A percentile compares a stretch with the other conserved stretches of the same genome.
Conservation (phyloP, 2,113 vertebrate species). For the Suricata suricatta region DNA sequence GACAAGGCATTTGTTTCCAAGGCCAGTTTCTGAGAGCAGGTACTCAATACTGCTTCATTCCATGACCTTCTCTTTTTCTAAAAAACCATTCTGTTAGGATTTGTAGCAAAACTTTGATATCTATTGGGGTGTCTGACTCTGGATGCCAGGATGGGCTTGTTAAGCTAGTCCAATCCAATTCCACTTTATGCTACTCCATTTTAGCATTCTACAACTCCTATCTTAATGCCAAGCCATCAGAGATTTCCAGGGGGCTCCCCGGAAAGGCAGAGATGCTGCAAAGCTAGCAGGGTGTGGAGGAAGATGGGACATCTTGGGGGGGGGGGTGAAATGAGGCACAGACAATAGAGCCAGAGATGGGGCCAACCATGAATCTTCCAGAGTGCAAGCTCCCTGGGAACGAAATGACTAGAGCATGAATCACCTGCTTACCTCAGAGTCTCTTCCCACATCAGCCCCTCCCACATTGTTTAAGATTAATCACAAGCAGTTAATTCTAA, state of each 20-base stretch:
- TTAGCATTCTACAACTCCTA: background rate
- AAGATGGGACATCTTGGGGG: background rate
- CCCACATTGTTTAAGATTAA: constrained; percentile 56
- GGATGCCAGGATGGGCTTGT: background rate
- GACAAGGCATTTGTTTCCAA: background rate
- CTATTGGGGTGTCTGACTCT: background rate
- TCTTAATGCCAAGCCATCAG: background rate
- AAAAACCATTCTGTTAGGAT: background rate
- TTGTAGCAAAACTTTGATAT: constrained; percentile 36
- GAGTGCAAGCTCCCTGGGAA: background rate
- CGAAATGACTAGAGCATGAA: constrained; percentile 45
- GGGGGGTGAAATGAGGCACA: background rate
- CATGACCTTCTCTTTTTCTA: background rate
- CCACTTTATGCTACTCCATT: background rate
- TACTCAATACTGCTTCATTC: background rate
- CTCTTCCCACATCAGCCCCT: constrained; percentile 29
- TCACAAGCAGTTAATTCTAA: constrained; percentile 59
- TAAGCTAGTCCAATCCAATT: background rate
- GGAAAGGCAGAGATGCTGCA: constrained; percentile 40
- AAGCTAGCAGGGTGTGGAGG: background rate
- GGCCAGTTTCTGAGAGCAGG: constrained; percentile 7
- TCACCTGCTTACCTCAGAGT: constrained; percentile 62
- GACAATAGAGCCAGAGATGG: background rate
- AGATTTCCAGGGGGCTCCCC: background rate
- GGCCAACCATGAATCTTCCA: background rate